These are phyloP conservation scores for Zosterops pallidus DNA, from an alignment of 2,113 vertebrate species.

Conservation along the genomic window DNA sequence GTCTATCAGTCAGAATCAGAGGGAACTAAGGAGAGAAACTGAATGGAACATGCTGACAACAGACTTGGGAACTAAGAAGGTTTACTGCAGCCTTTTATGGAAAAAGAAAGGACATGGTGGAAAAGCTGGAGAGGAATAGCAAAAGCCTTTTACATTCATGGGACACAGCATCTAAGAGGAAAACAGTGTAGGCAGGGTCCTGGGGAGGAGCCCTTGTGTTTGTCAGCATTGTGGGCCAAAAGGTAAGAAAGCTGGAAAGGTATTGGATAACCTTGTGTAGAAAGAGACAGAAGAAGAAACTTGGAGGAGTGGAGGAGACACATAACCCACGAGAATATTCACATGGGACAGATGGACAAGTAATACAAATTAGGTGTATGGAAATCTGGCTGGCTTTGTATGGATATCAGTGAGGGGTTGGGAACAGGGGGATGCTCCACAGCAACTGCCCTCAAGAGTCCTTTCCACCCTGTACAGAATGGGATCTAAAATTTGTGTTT, in stretches of 20 bases:
- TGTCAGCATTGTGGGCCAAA: fast-evolving
- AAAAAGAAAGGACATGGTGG: not conserved
- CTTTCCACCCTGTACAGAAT: fast-evolving
- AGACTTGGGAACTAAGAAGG: not conserved
- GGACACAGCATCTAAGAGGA: not conserved
- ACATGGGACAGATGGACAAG: not conserved
- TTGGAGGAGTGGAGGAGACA: not conserved
- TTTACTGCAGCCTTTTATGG: not conserved
- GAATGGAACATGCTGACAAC: not conserved
- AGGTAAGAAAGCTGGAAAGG: not conserved
- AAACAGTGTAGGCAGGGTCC: not conserved
- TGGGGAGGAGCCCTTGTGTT: not conserved
- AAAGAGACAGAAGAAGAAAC: not conserved
- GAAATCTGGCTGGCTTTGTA: not conserved
- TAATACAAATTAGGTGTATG: not conserved
- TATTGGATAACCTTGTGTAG: not conserved
- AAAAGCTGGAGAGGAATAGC: not conserved
- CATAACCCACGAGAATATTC: not conserved
- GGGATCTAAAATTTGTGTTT: not conserved
- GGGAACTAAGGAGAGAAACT: not conserved
- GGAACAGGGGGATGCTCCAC: not conserved
- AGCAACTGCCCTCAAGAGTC: not conserved
- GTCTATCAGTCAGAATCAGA: not conserved
- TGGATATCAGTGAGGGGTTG: fast-evolving
- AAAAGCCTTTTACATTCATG: not conserved